Evolutionary conservation across 2,888 invertebrate genomes (phyloP), one percentile per base, ranked within the genome.

Genomic region (Scaptomyza cyrtandrae): DNA sequence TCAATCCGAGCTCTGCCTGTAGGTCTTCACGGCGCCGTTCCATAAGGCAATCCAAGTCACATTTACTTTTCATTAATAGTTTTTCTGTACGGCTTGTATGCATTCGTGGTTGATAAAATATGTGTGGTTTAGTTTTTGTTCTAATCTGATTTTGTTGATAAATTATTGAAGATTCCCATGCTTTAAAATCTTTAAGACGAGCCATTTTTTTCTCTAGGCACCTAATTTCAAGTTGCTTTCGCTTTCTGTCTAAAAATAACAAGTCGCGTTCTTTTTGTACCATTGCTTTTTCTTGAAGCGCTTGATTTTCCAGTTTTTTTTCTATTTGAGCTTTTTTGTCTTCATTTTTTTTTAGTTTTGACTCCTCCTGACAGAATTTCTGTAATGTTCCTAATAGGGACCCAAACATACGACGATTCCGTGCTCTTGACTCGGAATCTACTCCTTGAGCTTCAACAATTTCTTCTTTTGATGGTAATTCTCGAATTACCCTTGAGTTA

Each of bases 341-440:
- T 90, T 96, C 97, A 93, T 96, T 97, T 84, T 96, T 96, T 92
- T 97, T 97, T 75, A 97, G 93, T 59, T 95, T 96, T 61, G 97
- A 97, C 92, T 98, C 98, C 90, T 99, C 98, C 90, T 97, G 97
- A 87, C 98, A 96, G 91, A 99, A 99, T 91, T 97, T 97, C 90
- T 98, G 97, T 80, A 99, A 92, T 13, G 99, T 99, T 5, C 99
- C 99, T 57, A 99, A 93, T 45, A 99, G 93, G 19, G 98, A 96
- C 9, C 99, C 98, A 93, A 99, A 99, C 96, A 99, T 99, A 62
- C 99, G 94, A 72, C 96, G 94, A 92, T 99, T 99, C 76, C 99
- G 93, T 27, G 94, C 96, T 67, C 95, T 93, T 16, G 95, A 97
- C 88, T 96, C 95, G 75, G 96, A 96, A 91, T 98, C 98, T 9